These are phyloP conservation scores for Stenotaenia linearis DNA, from an alignment of 2,888 invertebrate species.

Conservation along the genomic window DNA sequence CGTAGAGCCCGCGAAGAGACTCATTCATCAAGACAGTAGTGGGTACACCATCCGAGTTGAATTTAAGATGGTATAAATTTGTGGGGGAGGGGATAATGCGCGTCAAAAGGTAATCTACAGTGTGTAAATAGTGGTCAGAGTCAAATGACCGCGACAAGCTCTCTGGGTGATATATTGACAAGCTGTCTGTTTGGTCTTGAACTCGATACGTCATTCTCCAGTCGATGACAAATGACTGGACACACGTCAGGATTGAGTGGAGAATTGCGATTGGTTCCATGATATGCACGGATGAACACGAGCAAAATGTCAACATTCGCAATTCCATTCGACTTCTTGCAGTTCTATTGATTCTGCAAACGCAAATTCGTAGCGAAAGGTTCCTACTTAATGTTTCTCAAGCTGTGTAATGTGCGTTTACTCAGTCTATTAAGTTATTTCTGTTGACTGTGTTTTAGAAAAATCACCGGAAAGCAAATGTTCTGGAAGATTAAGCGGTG, in stretches of 20 bases:
- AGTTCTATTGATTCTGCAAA: neutral
- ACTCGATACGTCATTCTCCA: neutral
- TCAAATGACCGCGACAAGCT: neutral
- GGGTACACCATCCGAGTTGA: neutral
- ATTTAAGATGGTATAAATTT: neutral
- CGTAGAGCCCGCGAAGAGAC: neutral
- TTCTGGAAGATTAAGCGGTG: too few species aligned
- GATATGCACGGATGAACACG: neutral
- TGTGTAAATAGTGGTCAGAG: constrained; percentile 5
- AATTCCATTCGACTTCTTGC: neutral
- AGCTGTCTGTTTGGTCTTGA: constrained; percentile 3
- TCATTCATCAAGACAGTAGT: neutral
- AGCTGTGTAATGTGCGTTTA: too few species aligned
- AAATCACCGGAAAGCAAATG: too few species aligned
- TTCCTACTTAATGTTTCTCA: too few species aligned
- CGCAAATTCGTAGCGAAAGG: too few species aligned
- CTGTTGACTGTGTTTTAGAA: too few species aligned
- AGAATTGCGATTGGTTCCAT: neutral
- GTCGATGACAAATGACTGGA: constrained; percentile 9
- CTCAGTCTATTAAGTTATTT: too few species aligned
- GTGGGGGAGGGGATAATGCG: neutral
- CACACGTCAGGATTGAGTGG: neutral
- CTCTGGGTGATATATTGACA: neutral
- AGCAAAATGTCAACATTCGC: neutral
- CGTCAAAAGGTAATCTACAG: neutral